Evolutionary conservation across 2,113 vertebrate genomes (phyloP), one percentile per base, ranked within the genome.

Genomic region (Cochlearius cochlearius): DNA sequence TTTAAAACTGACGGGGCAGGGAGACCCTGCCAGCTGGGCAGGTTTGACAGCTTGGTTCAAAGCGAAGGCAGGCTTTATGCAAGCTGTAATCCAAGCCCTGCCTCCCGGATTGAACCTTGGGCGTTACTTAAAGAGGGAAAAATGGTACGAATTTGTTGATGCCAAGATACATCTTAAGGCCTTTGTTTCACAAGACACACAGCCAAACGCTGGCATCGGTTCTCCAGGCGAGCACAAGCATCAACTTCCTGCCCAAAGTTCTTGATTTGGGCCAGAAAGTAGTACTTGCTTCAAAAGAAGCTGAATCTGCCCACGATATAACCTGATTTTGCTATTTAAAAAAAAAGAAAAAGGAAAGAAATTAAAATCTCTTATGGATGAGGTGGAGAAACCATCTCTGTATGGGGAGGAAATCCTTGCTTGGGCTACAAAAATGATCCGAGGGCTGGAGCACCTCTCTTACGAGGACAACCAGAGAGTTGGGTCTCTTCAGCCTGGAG

Each of bases 151-250:
- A 39, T 64, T 67, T 74, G 29, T 39, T 77, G 63, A 69, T 52
- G 27, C 17, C 1, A 3, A 86, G 66, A 22, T 82, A 36, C 3
- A 52, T 63, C 60, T 67, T 52, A 18, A 71, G 36, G 78, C 64
- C 62, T 81, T 74, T 47, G 23, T 86, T 72, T 69, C 63, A 41
- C 38, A 30, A 52, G 43, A 68, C 26, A 53, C 32, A 16, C 27
- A 78, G 60, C 36, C 59, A 74, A 74, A 66, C 0, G 3, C 27
- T 81, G 59, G 25, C 11, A 10, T 43, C 4, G 0, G 0, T 71
- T 87, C 73, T 90, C 21, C 45, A 67, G 81, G 53, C 32, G 22
- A 78, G 32, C n/a, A 45, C 11, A 45, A 77, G 29, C 17, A 39
- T 23, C 72, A 74, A 7, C 19, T 88, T 73, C 53, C 52, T 47